Conservation (phyloP, 2,888 invertebrate genomes). For the Agapetus fuscipes region DNA sequence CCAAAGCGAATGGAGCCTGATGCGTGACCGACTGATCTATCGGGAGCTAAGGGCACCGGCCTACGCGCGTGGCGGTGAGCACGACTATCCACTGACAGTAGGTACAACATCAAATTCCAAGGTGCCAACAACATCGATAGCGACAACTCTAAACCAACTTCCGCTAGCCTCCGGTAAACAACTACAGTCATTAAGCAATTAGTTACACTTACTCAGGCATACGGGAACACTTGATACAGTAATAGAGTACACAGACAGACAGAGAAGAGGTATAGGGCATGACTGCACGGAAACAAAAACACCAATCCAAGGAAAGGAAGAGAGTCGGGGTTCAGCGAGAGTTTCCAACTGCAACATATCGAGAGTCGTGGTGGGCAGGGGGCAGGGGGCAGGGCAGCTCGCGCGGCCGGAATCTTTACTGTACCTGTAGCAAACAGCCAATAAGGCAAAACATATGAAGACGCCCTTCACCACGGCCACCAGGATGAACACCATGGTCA, state of each 20-base stretch:
- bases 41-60: neutral
- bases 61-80: neutral
- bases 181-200: conserved; percentile 6
- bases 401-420: too few species aligned
- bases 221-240: conserved; percentile 1
- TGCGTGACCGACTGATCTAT: neutral
- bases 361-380: neutral
- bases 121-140: conserved; percentile 21
- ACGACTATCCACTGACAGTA: conserved; percentile 12
- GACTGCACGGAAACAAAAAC: neutral
- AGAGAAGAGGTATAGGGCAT: conserved; percentile 4
- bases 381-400: neutral
- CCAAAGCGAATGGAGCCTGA: neutral
- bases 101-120: conserved; percentile 17
- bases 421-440: conserved; percentile 94
- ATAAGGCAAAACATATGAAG: conserved; percentile 92
- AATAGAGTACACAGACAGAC: conserved; percentile 3
- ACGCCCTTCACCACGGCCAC: conserved; percentile 86
- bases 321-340: too few species aligned
- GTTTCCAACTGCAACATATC: conserved; percentile 4
- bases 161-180: conserved; percentile 17
- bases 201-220: conserved; percentile 6
- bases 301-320: too few species aligned
- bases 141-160: conserved; percentile 21
- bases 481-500: conserved; percentile 86